Percentiles rank a stretch among this genome's conserved stretches.
Evolutionary conservation across 2,113 vertebrate genomes (phyloP).

Genomic region (Caretta caretta): DNA sequence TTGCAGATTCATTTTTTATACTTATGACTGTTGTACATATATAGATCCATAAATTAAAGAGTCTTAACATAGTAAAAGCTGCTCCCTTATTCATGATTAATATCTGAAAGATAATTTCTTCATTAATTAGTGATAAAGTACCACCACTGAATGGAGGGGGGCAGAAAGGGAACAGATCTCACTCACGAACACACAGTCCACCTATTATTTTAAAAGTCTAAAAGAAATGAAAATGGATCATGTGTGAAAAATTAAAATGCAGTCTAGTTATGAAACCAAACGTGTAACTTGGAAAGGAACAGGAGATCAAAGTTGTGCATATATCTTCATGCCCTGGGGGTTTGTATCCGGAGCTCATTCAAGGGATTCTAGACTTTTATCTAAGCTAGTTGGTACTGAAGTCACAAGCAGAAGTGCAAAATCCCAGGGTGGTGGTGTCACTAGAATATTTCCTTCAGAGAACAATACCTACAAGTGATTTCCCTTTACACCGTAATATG

Average conservation of each 20-base stretch:
- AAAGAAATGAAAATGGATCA: not conserved
- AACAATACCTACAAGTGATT: not conserved
- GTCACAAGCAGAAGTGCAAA: not conserved
- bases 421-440: not conserved
- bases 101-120: not conserved
- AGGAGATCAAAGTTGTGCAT: accelerated
- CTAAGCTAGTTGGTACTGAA: not conserved
- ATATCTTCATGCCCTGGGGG: not conserved
- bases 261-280: not conserved
- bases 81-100: not conserved
- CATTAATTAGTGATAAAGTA: not conserved
- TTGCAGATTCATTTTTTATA: not conserved
- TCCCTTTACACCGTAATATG: not conserved
- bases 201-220: not conserved
- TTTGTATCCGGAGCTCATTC: not conserved
- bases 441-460: not conserved
- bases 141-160: not conserved
- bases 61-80: not conserved
- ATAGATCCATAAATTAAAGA: not conserved
- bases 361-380: not conserved
- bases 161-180: not conserved
- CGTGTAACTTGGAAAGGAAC: not conserved
- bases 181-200: not conserved
- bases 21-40: not conserved
- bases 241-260: accelerated